A percentile compares a stretch with the other conserved stretches of the same genome.
phyloP scores from a whole-genome alignment of 2,797 vertebrate species.

The Hoplostethus atlanticus region DNA sequence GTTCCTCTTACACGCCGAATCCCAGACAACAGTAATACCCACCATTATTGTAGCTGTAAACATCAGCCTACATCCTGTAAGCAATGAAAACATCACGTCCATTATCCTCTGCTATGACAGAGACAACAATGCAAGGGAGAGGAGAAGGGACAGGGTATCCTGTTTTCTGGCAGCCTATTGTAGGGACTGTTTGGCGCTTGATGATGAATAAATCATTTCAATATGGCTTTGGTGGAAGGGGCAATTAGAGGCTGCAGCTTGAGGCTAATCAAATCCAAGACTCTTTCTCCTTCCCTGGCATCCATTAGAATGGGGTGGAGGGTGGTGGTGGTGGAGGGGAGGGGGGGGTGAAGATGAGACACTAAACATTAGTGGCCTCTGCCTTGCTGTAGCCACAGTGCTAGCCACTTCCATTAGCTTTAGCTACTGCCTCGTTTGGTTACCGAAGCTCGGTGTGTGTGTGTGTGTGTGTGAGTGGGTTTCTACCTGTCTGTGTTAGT shows the following conservation, averaged over 20 bases:
- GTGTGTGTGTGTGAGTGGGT: slow-evolving; percentile 1
- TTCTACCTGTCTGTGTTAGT: slow-evolving; percentile 7
- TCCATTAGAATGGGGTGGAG: slow-evolving; percentile 65
- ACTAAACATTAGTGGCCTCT: slow-evolving; percentile 69
- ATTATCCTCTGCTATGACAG: slow-evolving; percentile 69
- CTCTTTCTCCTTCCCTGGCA: slow-evolving; percentile 66
- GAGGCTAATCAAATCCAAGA: slow-evolving; percentile 81
- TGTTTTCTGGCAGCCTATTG: slow-evolving; percentile 73
- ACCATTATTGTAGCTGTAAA: slow-evolving; percentile 65
- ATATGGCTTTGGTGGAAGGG: slow-evolving; percentile 80
- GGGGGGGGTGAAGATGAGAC: slow-evolving; percentile 54
- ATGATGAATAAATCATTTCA: slow-evolving; percentile 85
- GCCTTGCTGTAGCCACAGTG: slow-evolving; percentile 55
- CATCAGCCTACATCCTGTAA: slow-evolving; percentile 65
- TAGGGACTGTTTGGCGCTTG: slow-evolving; percentile 71
- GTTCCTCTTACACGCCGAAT: slow-evolving; percentile 40
- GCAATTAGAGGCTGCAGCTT: slow-evolving; percentile 81
- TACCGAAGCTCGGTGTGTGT: slow-evolving; percentile 30
- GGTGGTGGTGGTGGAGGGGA: not conserved
- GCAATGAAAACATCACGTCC: slow-evolving; percentile 64
- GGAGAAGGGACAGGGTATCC: slow-evolving; percentile 57
- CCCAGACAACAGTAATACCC: slow-evolving; percentile 61
- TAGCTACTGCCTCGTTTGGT: slow-evolving; percentile 53
- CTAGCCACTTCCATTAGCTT: slow-evolving; percentile 15
- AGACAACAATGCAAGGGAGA: slow-evolving; percentile 66